Conservation (phyloP, 2,797 vertebrate species). For the Macrochelys suwanniensis region DNA sequence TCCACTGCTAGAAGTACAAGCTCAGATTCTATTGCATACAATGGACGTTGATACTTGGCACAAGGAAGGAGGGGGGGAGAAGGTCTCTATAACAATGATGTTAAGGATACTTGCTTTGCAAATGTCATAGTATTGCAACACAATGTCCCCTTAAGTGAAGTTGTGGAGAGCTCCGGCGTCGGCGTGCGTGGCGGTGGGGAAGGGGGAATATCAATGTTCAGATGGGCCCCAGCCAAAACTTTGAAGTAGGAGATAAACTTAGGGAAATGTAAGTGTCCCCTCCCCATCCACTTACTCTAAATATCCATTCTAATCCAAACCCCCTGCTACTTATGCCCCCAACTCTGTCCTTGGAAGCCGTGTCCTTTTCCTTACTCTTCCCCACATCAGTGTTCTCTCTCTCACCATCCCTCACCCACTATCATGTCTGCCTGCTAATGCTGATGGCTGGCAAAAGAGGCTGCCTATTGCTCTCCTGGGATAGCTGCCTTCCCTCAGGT, state of each 20-base stretch:
- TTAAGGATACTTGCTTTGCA: constrained; percentile 11
- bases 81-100: constrained; percentile 38
- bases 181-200: neutral
- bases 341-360: constrained; percentile 22
- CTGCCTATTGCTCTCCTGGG: neutral
- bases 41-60: constrained; percentile 49
- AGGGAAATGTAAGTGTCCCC: neutral
- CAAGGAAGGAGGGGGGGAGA: neutral
- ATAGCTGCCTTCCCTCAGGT: neutral
- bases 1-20: constrained; percentile 64
- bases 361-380: neutral
- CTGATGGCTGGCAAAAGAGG: constrained; percentile 43
- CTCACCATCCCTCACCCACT: neutral
- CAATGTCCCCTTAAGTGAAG: neutral
- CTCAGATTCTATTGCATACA: constrained; percentile 52
- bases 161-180: neutral
- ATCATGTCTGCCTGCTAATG: neutral
- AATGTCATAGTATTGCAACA: constrained; percentile 15
- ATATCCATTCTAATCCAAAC: constrained; percentile 19
- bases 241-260: neutral
- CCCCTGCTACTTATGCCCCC: constrained; percentile 29
- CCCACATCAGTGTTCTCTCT: constrained; percentile 32
- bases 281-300: neutral
- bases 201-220: neutral
- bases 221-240: neutral